Evolutionary conservation across 1,140 invertebrate species (phyloP), one percentile per base, ranked within the genome.

Genomic region (Apis laboriosa): DNA sequence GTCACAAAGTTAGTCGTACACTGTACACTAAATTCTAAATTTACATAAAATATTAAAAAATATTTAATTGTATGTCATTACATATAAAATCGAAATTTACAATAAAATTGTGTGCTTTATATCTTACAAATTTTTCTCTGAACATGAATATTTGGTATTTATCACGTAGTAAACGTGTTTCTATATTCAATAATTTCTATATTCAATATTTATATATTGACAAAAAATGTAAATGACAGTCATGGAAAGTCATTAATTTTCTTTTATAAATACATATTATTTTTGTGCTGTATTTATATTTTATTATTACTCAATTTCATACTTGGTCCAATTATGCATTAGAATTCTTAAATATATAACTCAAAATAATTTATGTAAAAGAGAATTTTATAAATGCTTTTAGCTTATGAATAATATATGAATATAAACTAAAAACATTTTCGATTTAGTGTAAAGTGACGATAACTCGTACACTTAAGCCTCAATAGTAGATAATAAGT

Each of bases 1-100:
- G 86, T 89, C 84, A 87, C 84, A 71, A 88, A 90, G 85, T 90
- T 88, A 74, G 75, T 90, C 85, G 79, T 91, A 87, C 87, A 90
- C 90, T 90, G 84, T 91, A 92, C 91, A 90, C 90, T 90, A 88
- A 90, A 89, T 86, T 89, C 21, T 84, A 71, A 63, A 88, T 85
- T 83, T 79, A 87, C 70, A 77, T 73, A 78, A 83, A 80, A 75
- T 55, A 67, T 74, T 28, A 24, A 75, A 75, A 79, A 85, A 77
- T 81, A 74, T 83, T 51, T 43, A 83, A 73, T 61, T 82, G 12
- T 61, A 53, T 28, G 24, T 77, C 43, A 8, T 75, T 67, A 74
- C 12, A 64, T 43, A 43, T 63, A 72, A 73, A 73, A 63, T 80
- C 61, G 49, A 77, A n/a, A 28, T 77, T 84, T 51, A 74, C 49